Evolutionary conservation across 2,113 vertebrate genomes (phyloP), one percentile per base, ranked within the genome.

Genomic region (Columba janthina): DNA sequence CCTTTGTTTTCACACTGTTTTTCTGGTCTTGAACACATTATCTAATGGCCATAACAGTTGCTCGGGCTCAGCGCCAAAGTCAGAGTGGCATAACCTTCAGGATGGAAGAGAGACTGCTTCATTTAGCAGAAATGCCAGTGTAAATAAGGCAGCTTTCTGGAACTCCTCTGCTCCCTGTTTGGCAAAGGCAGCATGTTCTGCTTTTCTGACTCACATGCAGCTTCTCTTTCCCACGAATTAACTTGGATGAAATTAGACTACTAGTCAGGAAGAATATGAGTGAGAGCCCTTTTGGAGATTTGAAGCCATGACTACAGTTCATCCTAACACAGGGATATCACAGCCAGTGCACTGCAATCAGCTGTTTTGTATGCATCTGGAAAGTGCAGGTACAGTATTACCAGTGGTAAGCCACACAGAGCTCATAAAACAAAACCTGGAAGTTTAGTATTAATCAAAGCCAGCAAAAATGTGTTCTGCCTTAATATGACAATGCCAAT

Each of bases 361-460:
- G 40, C 25, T 4, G 15, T 65, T 50, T 74, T 57, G 46, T 40
- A 53, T 9, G 10, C 34, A 10, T 34, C 66, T 78, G 74, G 44
- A 86, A 73, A 5, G 6, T 18, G 36, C 75, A 77, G 76, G 79
- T 95, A 94, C 17, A 26, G 60, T 34, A 75, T 22, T 51, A 56
- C 38, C 29, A 36, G 21, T 31, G 42, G 32, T 86, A 58, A 92
- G 36, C 46, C 69, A 51, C 60, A 74, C 1, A 1, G 50, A 83
- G 67, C 58, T 95, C 42, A 8, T 92, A 71, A 93, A 92, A 79
- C 46, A 79, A 90, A 80, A 53, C 36, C 51, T 48, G 84, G 56
- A 80, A 74, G 51, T 92, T 95, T 86, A 93, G 95, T 90, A 93
- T 92, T 94, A 80, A 94, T 71, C 75, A 94, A 90, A 94, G 46